Percentiles rank a stretch among this genome's conserved stretches.
Conservation (phyloP, 2,113 vertebrate genomes). For the Galbula dea region DNA sequence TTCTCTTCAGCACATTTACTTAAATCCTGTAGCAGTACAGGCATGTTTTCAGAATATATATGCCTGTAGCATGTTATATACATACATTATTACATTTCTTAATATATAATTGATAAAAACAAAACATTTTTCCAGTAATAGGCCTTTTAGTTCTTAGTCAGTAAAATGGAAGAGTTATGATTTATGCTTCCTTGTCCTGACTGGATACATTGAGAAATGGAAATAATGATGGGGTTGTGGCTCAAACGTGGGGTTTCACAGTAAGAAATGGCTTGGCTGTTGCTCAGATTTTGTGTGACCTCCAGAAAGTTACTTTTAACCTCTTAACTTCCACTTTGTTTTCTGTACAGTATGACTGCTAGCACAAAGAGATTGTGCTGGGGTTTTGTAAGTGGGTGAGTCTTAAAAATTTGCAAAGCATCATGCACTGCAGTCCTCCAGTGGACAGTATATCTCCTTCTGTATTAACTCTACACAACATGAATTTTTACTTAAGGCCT, state of each 20-base stretch:
- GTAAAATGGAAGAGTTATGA: neutral
- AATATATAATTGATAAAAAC: neutral
- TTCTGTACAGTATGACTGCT: neutral
- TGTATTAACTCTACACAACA: neutral
- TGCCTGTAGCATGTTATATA: neutral
- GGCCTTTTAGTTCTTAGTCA: neutral
- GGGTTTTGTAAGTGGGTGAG: neutral
- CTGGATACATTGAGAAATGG: conserved; percentile 13
- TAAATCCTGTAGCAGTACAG: neutral
- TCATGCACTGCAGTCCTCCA: neutral
- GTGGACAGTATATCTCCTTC: neutral
- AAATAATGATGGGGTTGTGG: conserved; percentile 52
- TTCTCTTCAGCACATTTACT: neutral
- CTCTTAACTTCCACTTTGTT: neutral
- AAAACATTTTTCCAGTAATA: neutral
- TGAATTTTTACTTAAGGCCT: neutral
- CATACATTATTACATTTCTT: neutral
- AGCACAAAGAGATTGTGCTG: neutral
- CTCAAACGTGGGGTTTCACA: neutral
- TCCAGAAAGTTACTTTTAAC: conserved; percentile 12
- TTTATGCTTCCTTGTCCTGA: neutral
- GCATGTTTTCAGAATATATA: neutral
- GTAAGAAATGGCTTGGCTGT: conserved; percentile 19
- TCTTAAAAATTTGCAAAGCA: neutral
- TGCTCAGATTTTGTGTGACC: neutral